Percentiles rank a stretch among this genome's conserved stretches.
Evolutionary conservation across 2,797 vertebrate genomes (phyloP).

Genomic region (Eidolon dupreanum): DNA sequence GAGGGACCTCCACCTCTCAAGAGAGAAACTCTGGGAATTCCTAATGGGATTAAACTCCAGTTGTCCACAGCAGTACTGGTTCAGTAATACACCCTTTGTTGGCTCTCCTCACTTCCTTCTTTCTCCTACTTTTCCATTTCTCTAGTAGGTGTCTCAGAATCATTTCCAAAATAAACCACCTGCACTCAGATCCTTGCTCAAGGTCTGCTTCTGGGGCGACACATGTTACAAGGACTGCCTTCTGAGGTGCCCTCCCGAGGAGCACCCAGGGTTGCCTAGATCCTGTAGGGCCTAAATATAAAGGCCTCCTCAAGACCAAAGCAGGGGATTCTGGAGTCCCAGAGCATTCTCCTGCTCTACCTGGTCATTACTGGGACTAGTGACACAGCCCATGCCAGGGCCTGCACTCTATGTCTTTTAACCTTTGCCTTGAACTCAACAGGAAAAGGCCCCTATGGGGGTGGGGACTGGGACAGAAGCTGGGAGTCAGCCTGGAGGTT

Average conservation of each 20-base stretch:
- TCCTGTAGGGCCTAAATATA: background rate
- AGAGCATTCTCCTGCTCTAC: background rate
- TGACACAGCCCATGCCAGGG: background rate
- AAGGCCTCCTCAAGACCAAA: background rate
- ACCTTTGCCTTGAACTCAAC: background rate
- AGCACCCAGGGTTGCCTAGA: background rate
- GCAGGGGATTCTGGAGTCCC: background rate
- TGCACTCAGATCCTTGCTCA: background rate
- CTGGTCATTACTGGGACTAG: background rate
- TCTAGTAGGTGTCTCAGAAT: conserved; percentile 1
- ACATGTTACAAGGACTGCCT: background rate
- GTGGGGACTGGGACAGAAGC: background rate
- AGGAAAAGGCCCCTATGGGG: background rate
- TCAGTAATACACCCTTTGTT: background rate
- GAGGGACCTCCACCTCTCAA: background rate
- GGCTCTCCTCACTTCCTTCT: background rate
- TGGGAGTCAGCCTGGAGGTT: background rate
- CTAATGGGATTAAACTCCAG: background rate
- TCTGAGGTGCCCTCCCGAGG: background rate
- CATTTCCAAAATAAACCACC: conserved; percentile 11
- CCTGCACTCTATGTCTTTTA: background rate
- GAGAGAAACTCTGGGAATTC: background rate
- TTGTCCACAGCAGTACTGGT: background rate
- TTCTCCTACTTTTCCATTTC: background rate
- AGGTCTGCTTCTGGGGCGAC: background rate